Base-by-base conservation (phyloP, 2,888 invertebrate genomes). In the Aplocera efformata region DNA sequence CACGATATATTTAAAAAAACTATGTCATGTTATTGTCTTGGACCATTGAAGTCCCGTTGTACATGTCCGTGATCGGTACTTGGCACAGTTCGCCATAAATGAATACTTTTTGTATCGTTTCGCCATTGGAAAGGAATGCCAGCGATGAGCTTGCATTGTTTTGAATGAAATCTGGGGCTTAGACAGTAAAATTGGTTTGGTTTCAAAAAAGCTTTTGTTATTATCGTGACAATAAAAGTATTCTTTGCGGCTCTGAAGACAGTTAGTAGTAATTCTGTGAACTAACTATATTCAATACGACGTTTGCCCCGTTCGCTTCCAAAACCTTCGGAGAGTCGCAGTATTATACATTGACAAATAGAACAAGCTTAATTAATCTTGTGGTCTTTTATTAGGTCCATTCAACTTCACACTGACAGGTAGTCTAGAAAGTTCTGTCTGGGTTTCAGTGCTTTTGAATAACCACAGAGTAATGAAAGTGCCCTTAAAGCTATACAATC, bases 391-490 rank as follows among this genome's bases (percentile, higher is more conserved):
- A 2, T 3, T 17, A 3, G 13, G 13, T n/a, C 13, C 13, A 17
- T 2, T 5, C 13, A 17, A 17, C n/a, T n/a, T n/a, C n/a, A 17
- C 13, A 17, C 25, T 32, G 32, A 28, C 23, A 39, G 32, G 20
- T 28, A 24, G 8, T 17, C 25, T 21, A 48, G 43, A 50, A 44
- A 50, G 40, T 42, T 27, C 45, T 41, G 23, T 8, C 9, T 42
- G 20, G 36, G 31, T 42, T 38, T 33, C 26, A 31, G 21, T 17
- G 7, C 10, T 48, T 41, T 57, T 53, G 58, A 56, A 58, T 57
- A 48, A 44, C 38, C 44, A 50, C 53, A 44, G 20, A 37, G 39
- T 35, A 56, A 70, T 50, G 72, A 72, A 72, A 73, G 72, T 68
- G 65, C 67, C 72, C 70, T 72, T 70, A 60, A 58, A 58, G 52